Base-by-base conservation (phyloP, 2,113 vertebrate species). In the Colaptes auratus region DNA sequence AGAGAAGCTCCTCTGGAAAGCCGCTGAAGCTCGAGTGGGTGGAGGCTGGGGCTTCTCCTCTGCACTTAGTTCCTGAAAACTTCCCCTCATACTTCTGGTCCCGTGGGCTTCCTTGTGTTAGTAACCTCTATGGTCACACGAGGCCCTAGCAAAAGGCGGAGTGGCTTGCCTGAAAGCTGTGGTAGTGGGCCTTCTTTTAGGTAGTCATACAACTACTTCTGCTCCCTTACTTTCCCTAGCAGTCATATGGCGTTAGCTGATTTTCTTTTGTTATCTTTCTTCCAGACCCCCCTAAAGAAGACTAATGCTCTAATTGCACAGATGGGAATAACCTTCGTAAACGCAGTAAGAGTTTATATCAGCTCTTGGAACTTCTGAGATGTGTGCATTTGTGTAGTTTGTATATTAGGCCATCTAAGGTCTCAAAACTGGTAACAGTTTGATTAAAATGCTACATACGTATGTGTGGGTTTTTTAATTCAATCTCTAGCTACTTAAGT, bases 201-300 rank as follows among this genome's bases (percentile, higher is more conserved):
- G 20, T 6, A 12, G 8, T 12, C 7, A 0, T 10, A 1, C 5
- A 3, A 2, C 30, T 16, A 5, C 28, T 28, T n/a, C 17, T 5
- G 2, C 44, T 16, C 63, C 8, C 1, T 8, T 2, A 1, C n/a
- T 74, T 52, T 25, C 4, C 21, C 1, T 11, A 2, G 28, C 3
- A 9, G 17, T 64, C 15, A 55, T 16, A 3, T 0, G 0, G 3
- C 30, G 33, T 39, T 36, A 12, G 70, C 60, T 91, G 24, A 46
- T 71, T 39, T 4, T 1, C 0, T 52, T 46, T 61, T 6, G 67
- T 42, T 96, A 2, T 56, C 76, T 97, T 97, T 87, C 33, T 97
- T 98, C n/a, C 95, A 99, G 99, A 99, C 96, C 64, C 99, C 99
- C 2, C 96, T 99, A 5, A 98, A 96, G 93, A 99, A 99, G 96